Base-by-base conservation (phyloP, 2,113 vertebrate species). In the Myotis yumanensis region DNA sequence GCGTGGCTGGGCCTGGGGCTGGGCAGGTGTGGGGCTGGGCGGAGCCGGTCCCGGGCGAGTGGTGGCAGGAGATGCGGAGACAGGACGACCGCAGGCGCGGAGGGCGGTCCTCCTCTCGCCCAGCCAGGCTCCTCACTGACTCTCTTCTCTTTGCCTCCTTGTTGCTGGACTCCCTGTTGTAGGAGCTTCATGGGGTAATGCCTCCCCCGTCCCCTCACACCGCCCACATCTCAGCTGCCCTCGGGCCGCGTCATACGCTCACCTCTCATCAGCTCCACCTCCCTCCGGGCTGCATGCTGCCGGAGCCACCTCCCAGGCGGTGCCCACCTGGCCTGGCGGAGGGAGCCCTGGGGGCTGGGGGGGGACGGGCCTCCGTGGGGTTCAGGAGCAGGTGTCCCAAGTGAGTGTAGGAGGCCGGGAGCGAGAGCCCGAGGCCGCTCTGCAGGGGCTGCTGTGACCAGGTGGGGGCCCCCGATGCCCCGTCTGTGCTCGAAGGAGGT, bases 141-240 rank as follows among this genome's bases (percentile, higher is more conserved):
- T 97, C 90, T 98, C 98, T 97, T 98, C 98, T 98, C 98, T 99
- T 98, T 99, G 98, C 98, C 98, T 99, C 98, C 98, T 97, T 97
- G 97, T 98, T 87, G 97, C 98, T 97, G 98, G 99, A 98, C 98
- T 97, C 98, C 97, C 98, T 99, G 98, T 98, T 99, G 98, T 98
- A 99, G 99, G 98, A 99, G 99, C 99, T 98, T 99, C 99, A 99
- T 99, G 99, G 99, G 99, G 99, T 99, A 99, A 99, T 99, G 98
- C 96, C 97, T 98, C 93, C 97, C 98, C 97, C 96, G 91, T 96
- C 91, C 96, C 98, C 96, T 57, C 94, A 82, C 96, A 80, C 97
- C 97, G 69, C 57, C 89, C 79, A 6, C 93, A 17, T 87, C 90
- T 62, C 20, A 92, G 92, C 94, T 23, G 11, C 35, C 94, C 32